These are phyloP conservation scores for Epirrita christyi DNA, from an alignment of 2,888 invertebrate species.

Conservation along the genomic window DNA sequence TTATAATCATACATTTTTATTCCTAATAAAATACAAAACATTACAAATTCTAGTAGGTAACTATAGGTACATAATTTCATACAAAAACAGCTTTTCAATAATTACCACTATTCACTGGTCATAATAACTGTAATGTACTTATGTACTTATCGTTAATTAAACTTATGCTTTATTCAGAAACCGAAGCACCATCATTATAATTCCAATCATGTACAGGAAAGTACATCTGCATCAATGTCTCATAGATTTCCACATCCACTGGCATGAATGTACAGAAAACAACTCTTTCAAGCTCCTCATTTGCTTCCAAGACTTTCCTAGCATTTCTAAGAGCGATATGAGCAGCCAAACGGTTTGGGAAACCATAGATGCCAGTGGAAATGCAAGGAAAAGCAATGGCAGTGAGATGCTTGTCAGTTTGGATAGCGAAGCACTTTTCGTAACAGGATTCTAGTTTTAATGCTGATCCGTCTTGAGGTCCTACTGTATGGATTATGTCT, in stretches of 20 bases:
- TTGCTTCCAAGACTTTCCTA: constrained; percentile 85
- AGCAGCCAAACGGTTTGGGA: constrained; percentile 91
- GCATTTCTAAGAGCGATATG: constrained; percentile 89
- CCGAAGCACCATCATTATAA: constrained; percentile 49
- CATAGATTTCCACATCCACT: constrained; percentile 89
- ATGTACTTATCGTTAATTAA: background rate
- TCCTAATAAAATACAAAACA: no score
- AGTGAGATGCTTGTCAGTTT: constrained; percentile 81
- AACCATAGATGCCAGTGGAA: constrained; percentile 96
- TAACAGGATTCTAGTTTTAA: constrained; percentile 89
- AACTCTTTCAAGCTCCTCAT: constrained; percentile 86
- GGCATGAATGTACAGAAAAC: constrained; percentile 93
- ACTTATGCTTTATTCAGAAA: constrained; percentile 38
- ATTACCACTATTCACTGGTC: background rate
- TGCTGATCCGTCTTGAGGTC: constrained; percentile 90
- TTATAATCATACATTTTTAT: no score
- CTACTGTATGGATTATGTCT: constrained; percentile 96
- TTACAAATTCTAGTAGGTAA: no score
- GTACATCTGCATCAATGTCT: constrained; percentile 88
- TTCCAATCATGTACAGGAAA: constrained; percentile 85
- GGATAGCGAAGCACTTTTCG: constrained; percentile 85
- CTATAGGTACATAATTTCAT: background rate
- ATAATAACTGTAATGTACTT: background rate
- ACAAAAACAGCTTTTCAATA: background rate
- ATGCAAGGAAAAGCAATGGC: constrained; percentile 95